phyloP scores from a whole-genome alignment of 2,797 vertebrate species.

The Gallinago stenura region DNA sequence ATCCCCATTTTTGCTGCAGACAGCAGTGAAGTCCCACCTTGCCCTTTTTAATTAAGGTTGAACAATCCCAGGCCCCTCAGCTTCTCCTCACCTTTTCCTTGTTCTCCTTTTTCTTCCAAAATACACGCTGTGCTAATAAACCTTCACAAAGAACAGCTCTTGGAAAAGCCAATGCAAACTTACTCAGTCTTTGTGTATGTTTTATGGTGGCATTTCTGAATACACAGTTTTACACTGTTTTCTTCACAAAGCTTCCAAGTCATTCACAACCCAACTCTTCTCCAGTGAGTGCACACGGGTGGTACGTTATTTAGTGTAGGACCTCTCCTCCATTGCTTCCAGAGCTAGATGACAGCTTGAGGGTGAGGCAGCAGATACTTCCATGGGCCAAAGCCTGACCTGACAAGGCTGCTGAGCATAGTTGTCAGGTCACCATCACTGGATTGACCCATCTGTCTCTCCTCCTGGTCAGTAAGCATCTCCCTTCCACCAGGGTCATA shows the following conservation, averaged over 20 bases:
- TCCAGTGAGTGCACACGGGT: neutral
- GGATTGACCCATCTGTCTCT: neutral
- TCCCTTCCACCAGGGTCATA: neutral
- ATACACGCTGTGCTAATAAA: neutral
- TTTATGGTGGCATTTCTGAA: neutral
- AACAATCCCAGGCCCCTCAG: neutral
- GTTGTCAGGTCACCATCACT: neutral
- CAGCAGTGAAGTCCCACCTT: neutral
- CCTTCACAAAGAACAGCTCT: neutral
- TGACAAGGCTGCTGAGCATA: neutral
- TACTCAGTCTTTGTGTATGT: neutral
- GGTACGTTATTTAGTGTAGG: neutral
- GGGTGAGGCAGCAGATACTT: neutral
- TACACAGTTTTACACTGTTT: neutral
- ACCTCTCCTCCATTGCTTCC: neutral
- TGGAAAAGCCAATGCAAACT: neutral
- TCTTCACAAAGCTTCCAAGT: neutral
- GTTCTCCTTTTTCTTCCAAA: neutral
- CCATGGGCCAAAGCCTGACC: neutral
- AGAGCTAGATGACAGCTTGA: neutral
- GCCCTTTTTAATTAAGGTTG: neutral
- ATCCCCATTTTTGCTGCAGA: neutral
- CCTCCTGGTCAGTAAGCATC: accelerated
- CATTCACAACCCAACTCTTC: neutral
- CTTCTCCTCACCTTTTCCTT: neutral